These are phyloP conservation scores for Tortrix viridana DNA, from an alignment of 2,888 invertebrate species.

Conservation along the genomic window DNA sequence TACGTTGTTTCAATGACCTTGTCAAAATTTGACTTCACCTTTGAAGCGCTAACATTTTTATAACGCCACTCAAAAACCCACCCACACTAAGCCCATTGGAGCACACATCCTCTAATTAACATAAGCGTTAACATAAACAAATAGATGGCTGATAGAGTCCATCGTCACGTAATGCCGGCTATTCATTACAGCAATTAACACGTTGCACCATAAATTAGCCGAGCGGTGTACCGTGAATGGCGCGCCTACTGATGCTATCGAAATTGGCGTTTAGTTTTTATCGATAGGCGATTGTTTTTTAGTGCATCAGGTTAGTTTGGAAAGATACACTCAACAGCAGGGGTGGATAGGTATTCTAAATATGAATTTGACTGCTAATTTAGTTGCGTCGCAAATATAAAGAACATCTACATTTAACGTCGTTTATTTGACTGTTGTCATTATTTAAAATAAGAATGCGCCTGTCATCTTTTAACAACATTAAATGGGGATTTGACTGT, in stretches of 20 bases:
- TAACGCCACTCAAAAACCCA: slow-evolving; percentile 43
- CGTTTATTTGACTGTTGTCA: too few relatives aligned
- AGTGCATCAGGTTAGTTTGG: slow-evolving; percentile 4
- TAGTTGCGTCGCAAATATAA: too few relatives aligned
- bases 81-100: slow-evolving; percentile 58
- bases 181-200: slow-evolving; percentile 78
- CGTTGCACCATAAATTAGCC: slow-evolving; percentile 70
- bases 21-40: too few relatives aligned
- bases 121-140: slow-evolving; percentile 74
- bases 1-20: too few relatives aligned
- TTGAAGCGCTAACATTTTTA: slow-evolving; percentile 26
- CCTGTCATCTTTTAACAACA: too few relatives aligned
- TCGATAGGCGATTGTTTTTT: slow-evolving; percentile 44
- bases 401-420: too few relatives aligned
- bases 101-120: slow-evolving; percentile 74
- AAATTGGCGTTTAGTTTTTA: slow-evolving; percentile 38
- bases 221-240: slow-evolving; percentile 58
- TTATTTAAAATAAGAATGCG: too few relatives aligned
- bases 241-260: slow-evolving; percentile 56
- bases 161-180: slow-evolving; percentile 64
- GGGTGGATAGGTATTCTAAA: too few relatives aligned
- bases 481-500: too few relatives aligned
- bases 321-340: not conserved
- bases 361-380: too few relatives aligned
- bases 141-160: slow-evolving; percentile 63